Evolutionary conservation across 2,113 vertebrate genomes (phyloP), one percentile per base, ranked within the genome.

Genomic region (Anoplopoma fimbria): DNA sequence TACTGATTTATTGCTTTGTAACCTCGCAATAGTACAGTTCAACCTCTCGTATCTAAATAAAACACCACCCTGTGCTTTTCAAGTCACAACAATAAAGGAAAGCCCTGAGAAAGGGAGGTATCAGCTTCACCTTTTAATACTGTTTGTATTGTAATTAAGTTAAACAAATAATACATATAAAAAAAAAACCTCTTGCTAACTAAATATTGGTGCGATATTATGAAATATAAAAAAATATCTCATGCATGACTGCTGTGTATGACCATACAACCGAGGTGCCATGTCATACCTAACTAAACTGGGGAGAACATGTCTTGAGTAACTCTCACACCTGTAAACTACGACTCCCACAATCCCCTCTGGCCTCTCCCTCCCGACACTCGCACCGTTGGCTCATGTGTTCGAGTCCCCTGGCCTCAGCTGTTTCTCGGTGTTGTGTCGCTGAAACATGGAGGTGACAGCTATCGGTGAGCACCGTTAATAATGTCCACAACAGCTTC

Each of bases 391-490:
- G 7, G 8, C 42, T 61, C 0, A 34, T 13, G 60, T 51, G 27
- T 38, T 25, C 0, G 1, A 42, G 14, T 19, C 13, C 1, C 10
- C 4, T 38, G 1, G 1, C 9, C 23, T 17, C 15, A 4, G 29
- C 34, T 7, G 21, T 38, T 38, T 36, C 1, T 75, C 34, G 7
- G 34, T 38, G 36, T 38, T 38, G 9, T 38, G 9, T 9, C 9
- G 36, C 9, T 38, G 10, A 38, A 38, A 38, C 36, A 90, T 94
- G 93, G 93, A 91, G 57, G 49, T 92, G 33, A 89, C 89, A 1
- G 82, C 89, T 36, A 91, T 91, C 10, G 93, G 93, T 95, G 80
- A 93, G 92, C 58, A 3, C 4, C 3, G 34, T 58, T 38, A 9
- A 42, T 17, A 0, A 38, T 38, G 38, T 38, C 10, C 38, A 38